Evolutionary conservation across 2,797 vertebrate species (phyloP).

Genomic region (Heliangelus exortis): DNA sequence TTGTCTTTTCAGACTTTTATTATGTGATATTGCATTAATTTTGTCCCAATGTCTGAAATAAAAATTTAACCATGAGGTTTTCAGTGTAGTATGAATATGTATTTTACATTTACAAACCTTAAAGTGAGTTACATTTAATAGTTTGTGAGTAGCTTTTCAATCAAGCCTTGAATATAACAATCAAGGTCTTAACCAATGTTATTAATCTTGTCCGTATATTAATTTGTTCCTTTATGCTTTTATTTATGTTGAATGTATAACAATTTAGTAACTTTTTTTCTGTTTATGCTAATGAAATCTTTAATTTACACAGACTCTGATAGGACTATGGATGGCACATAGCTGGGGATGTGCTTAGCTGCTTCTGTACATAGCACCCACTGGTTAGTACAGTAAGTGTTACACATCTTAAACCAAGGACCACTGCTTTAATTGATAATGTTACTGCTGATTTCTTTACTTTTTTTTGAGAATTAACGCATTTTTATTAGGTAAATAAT

Average conservation of each 20-base stretch:
- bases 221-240: background rate
- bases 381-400: background rate
- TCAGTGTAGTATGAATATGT: background rate
- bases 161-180: background rate
- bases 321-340: background rate
- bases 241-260: background rate
- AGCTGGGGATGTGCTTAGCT: background rate
- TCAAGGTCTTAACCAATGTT: background rate
- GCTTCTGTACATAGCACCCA: background rate
- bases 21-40: background rate
- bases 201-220: background rate
- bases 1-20: background rate
- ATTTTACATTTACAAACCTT: background rate
- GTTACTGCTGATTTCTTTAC: background rate
- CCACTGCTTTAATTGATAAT: background rate
- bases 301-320: background rate
- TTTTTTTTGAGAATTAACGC: background rate
- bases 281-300: background rate
- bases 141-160: background rate
- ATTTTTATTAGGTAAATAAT: background rate
- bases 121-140: background rate
- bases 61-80: background rate
- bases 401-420: background rate
- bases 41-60: background rate
- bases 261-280: background rate